These are phyloP conservation scores for Arvicanthis niloticus DNA, from an alignment of 2,113 vertebrate genomes.

Conservation along the genomic window DNA sequence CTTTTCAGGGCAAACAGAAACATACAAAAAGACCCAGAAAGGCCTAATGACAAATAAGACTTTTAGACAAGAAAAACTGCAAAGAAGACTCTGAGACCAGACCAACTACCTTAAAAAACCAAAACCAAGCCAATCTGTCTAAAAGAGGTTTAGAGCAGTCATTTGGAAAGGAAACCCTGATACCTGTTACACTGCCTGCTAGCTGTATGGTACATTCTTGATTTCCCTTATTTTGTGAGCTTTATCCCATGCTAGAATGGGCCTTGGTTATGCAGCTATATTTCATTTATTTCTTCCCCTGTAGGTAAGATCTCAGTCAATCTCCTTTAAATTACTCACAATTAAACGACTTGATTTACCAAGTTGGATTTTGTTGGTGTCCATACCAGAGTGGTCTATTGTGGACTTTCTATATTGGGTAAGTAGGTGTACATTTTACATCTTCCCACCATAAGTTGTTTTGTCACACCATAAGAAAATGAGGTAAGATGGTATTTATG, in stretches of 20 bases:
- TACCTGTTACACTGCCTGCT: neutral
- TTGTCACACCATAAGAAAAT: neutral
- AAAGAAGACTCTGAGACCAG: neutral
- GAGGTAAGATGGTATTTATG: neutral
- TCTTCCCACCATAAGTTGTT: neutral
- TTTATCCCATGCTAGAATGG: neutral
- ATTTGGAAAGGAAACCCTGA: neutral
- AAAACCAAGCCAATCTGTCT: neutral
- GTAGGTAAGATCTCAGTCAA: neutral
- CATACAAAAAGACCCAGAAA: neutral
- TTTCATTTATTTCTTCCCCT: neutral
- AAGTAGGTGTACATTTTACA: neutral
- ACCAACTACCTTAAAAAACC: neutral
- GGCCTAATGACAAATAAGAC: neutral
- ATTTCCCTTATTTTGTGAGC: neutral
- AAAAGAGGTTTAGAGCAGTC: neutral
- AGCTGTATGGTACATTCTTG: neutral
- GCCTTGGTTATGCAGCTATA: neutral
- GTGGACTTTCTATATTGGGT: neutral
- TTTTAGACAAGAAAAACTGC: neutral
- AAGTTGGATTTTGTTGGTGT: neutral
- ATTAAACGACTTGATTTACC: neutral
- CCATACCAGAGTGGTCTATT: neutral
- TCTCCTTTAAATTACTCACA: neutral
- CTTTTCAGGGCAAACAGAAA: neutral